These are phyloP conservation scores for Hydra vulgaris DNA, from an alignment of 30 jellyfish, hydroid and myxozoan genomes.

Conservation along the genomic window DNA sequence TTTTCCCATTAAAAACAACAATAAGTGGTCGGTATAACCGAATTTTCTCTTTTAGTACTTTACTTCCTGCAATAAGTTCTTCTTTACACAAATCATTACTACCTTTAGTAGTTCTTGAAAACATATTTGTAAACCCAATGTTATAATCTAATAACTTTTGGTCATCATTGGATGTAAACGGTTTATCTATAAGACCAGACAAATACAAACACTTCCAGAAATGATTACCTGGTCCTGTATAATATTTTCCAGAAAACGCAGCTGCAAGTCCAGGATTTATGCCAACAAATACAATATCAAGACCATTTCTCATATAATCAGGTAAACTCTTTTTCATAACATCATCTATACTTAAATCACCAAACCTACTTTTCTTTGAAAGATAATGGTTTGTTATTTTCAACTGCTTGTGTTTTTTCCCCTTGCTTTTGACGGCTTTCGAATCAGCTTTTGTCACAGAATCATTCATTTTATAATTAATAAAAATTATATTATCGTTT, in stretches of 20 bases:
- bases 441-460: no score
- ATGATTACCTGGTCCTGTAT: slow-evolving; percentile 43
- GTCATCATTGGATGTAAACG: slow-evolving; percentile 22
- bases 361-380: slow-evolving; percentile 19
- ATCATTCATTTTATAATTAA: no score
- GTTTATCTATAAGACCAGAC: slow-evolving; percentile 24
- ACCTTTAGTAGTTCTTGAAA: slow-evolving; percentile 36
- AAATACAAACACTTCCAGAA: slow-evolving; percentile 30
- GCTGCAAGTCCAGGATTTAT: slow-evolving; percentile 41
- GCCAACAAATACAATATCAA: slow-evolving; percentile 34
- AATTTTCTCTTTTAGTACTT: slow-evolving; percentile 18
- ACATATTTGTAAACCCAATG: slow-evolving; percentile 34
- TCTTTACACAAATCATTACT: slow-evolving; percentile 22
- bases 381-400: slow-evolving; percentile 28
- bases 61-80: slow-evolving; percentile 29
- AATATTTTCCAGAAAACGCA: slow-evolving; percentile 32
- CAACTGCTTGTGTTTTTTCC: slow-evolving; percentile 18
- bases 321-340: slow-evolving; percentile 33
- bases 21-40: slow-evolving; percentile 13
- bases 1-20: slow-evolving; percentile 37
- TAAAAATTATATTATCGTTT: no score
- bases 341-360: slow-evolving; percentile 28
- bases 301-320: slow-evolving; percentile 12
- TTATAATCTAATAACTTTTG: slow-evolving; percentile 12
- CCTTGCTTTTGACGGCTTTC: not conserved